Conservation (phyloP, 2,888 invertebrate genomes). For the Pheosia gnoma region DNA sequence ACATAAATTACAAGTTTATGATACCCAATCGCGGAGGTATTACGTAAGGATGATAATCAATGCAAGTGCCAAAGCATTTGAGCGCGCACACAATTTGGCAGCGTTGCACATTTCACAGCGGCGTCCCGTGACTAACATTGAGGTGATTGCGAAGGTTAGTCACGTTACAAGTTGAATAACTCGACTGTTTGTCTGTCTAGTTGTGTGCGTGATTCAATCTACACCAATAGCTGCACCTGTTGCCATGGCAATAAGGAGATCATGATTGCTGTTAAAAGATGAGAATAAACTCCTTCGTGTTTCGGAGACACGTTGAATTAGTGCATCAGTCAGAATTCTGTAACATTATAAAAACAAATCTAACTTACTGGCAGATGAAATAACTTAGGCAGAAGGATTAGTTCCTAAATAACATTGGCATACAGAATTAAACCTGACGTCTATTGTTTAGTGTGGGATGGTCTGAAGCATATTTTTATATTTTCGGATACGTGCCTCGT, state of each 20-base stretch:
- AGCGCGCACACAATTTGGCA: slow-evolving; percentile 44
- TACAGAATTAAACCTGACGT: neutral
- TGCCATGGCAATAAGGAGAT: neutral
- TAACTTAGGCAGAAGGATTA: neutral
- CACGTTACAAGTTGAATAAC: slow-evolving; percentile 44
- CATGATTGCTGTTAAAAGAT: neutral
- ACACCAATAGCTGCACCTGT: neutral
- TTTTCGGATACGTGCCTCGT: neutral
- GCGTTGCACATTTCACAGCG: slow-evolving; percentile 18
- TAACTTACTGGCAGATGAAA: too few relatives aligned
- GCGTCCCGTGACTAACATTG: slow-evolving; percentile 51
- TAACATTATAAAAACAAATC: too few relatives aligned
- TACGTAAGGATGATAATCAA: slow-evolving; percentile 15
- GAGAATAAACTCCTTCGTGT: neutral
- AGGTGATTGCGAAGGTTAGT: slow-evolving; percentile 43
- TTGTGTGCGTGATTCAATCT: slow-evolving; percentile 1
- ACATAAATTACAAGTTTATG: neutral
- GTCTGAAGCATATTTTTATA: neutral
- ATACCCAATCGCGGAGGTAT: slow-evolving; percentile 2
- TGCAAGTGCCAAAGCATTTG: slow-evolving; percentile 37
- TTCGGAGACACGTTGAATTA: neutral
- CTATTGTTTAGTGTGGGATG: neutral
- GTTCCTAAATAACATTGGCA: neutral
- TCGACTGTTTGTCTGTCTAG: neutral
- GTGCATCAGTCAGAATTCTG: neutral